phyloP scores from a whole-genome alignment of 2,888 invertebrate species.

The Conistra vaccinii region DNA sequence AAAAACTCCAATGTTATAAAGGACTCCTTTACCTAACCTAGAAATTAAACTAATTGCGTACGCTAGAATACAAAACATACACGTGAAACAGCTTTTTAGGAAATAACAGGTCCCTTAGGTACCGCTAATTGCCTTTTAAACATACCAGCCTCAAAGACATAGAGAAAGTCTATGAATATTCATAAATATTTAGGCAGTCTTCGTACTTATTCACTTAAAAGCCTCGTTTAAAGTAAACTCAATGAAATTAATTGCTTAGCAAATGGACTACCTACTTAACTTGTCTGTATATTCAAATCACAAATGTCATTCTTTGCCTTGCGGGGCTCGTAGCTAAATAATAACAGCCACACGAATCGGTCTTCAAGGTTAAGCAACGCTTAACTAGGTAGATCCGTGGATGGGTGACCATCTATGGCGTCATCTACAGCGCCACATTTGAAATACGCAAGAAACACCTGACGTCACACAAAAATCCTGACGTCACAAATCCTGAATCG shows the following conservation, averaged over 20 bases:
- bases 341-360: too few species aligned
- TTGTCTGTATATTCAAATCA: background rate
- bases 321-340: too few species aligned
- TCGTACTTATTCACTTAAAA: conserved; percentile 19
- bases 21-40: too few species aligned
- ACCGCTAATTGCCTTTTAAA: conserved; percentile 14
- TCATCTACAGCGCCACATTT: too few species aligned
- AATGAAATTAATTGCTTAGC: background rate
- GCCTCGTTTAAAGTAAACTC: conserved; percentile 14
- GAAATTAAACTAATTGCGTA: background rate
- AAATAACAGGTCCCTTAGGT: background rate
- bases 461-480: too few species aligned
- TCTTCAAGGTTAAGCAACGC: too few species aligned
- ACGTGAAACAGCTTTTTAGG: background rate
- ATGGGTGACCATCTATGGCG: too few species aligned
- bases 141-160: conserved; percentile 11
- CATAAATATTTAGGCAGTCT: conserved; percentile 18
- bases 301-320: too few species aligned
- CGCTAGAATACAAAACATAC: conserved; percentile 2
- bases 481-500: too few species aligned
- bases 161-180: conserved; percentile 37
- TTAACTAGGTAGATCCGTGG: too few species aligned
- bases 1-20: background rate
- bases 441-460: too few species aligned
- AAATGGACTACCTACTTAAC: background rate